Conservation (phyloP, 2,113 vertebrate genomes). For the Odontesthes bonariensis region DNA sequence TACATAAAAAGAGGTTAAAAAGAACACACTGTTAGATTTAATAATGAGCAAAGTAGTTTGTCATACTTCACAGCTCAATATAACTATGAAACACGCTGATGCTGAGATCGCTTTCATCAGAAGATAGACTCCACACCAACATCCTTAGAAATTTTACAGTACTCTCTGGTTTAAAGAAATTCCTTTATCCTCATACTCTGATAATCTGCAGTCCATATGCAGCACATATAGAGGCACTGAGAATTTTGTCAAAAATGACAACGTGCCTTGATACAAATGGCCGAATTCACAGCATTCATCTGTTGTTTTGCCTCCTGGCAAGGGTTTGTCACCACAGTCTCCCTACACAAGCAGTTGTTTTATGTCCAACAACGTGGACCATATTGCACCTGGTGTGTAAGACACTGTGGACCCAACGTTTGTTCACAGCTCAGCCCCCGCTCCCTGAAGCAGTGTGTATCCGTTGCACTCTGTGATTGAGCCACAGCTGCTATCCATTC, state of each 20-base stretch:
- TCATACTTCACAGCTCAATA: neutral
- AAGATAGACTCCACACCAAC: neutral
- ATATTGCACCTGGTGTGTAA: slow-evolving; percentile 2
- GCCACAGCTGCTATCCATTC: neutral
- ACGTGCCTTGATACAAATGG: neutral
- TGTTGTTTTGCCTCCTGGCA: neutral
- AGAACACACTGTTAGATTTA: neutral
- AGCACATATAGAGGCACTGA: neutral
- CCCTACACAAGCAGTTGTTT: neutral
- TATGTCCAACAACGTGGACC: slow-evolving; percentile 17
- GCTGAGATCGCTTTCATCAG: neutral
- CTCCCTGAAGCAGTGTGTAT: slow-evolving; percentile 7
- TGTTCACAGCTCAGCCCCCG: slow-evolving; percentile 5
- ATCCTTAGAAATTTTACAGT: too few species aligned
- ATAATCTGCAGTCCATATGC: neutral
- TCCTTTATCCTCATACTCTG: neutral
- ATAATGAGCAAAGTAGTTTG: neutral
- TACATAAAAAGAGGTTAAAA: neutral
- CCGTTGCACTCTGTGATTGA: neutral
- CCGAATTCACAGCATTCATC: neutral
- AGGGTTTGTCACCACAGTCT: neutral
- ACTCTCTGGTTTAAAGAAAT: neutral
- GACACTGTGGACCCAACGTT: neutral
- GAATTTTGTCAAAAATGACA: neutral
- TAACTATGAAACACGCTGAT: neutral